These are phyloP conservation scores for Athalia rosae DNA, from an alignment of 2,888 invertebrate species.

Conservation along the genomic window DNA sequence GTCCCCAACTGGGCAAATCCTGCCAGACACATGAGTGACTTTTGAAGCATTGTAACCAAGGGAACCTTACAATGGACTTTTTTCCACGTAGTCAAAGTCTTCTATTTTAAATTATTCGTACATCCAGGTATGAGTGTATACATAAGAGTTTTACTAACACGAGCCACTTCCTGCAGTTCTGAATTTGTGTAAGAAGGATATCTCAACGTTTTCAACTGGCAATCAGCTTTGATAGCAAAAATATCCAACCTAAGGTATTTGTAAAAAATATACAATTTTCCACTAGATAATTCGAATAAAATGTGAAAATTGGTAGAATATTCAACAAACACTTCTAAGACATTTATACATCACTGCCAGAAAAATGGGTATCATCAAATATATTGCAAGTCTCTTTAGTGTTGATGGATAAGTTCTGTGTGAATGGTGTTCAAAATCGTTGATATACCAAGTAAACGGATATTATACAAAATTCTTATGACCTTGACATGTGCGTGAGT, in stretches of 20 bases:
- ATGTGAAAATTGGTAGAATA: not conserved
- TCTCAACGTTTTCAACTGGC: constrained; percentile 6
- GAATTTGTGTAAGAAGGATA: not conserved
- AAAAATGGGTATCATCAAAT: not conserved
- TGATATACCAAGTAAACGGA: not conserved
- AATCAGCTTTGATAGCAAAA: not conserved
- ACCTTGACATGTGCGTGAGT: constrained; percentile 8
- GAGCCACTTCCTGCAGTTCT: not conserved
- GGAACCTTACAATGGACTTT: not conserved
- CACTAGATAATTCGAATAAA: not conserved
- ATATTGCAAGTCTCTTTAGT: not conserved
- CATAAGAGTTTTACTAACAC: not conserved
- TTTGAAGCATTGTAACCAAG: not conserved
- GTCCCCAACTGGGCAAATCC: not conserved
- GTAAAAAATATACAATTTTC: not conserved
- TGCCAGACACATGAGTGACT: not conserved
- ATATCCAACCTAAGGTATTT: not conserved
- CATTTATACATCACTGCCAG: not conserved
- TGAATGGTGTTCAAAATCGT: not conserved
- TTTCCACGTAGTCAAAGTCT: not conserved
- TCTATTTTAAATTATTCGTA: not conserved
- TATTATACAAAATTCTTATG: not conserved
- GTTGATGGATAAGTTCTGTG: not conserved
- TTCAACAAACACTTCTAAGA: not conserved
- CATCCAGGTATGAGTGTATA: not conserved